Evolutionary conservation across 53 echinoderm and acorn worm species (phyloP).

Genomic region (Crossaster papposus): DNA sequence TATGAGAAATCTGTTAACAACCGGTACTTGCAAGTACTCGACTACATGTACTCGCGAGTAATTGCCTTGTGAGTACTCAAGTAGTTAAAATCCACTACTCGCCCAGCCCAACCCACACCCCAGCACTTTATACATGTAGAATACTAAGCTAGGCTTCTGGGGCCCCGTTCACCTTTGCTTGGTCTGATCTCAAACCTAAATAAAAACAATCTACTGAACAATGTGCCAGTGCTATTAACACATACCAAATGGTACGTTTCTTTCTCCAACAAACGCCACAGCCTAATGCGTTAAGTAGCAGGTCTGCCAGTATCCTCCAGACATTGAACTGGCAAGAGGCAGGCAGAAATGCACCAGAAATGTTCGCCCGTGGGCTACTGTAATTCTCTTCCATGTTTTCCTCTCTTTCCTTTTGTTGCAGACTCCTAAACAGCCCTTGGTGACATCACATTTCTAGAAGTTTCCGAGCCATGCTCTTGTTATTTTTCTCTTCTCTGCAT

Average conservation of each 20-base stretch:
- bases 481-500: not conserved
- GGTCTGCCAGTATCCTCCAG: slow-evolving; percentile 5
- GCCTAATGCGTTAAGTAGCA: slow-evolving; percentile 12
- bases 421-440: slow-evolving; percentile 1
- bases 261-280: not conserved
- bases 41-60: no score
- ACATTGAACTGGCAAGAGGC: slow-evolving; percentile 11
- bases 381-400: not conserved
- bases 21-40: no score
- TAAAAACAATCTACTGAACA: not conserved
- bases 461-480: not conserved
- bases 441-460: slow-evolving; percentile 4
- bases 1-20: no score
- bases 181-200: no score
- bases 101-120: no score
- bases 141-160: no score
- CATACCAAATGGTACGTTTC: not conserved
- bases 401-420: not conserved
- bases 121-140: no score
- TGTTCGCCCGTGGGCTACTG: not conserved
- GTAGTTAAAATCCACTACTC: no score
- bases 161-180: no score
- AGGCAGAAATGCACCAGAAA: not conserved
- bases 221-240: not conserved
- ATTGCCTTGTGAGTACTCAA: no score